Evolutionary conservation across 2,113 vertebrate genomes (phyloP), one percentile per base, ranked within the genome.

Genomic region (Pluvialis apricaria): DNA sequence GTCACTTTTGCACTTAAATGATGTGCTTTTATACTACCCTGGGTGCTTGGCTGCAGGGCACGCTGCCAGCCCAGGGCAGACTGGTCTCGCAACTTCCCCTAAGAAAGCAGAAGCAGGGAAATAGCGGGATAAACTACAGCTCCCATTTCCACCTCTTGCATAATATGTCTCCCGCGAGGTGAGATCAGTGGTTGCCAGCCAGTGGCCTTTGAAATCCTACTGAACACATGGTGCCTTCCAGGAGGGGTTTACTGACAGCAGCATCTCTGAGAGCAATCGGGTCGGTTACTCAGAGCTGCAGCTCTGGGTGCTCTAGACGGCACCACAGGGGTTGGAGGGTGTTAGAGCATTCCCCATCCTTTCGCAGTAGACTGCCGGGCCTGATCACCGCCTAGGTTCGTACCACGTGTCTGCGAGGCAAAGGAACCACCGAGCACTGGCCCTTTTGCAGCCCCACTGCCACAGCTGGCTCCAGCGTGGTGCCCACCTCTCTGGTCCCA

Each of bases 1-100:
- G 42, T 51, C 42, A 44, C 36, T 15, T 54, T 42, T 58, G 34
- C 62, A 60, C 52, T 36, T 28, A 60, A 25, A 7, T 13, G 12
- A 28, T 38, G 38, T 19, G 29, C 17, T 60, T 64, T 72, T n/a
- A 18, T 15, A 4, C 3, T 16, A 47, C 38, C 24, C 38, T 26
- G 42, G 45, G 31, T 15, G 20, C 49, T 82, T 66, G 82, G 21
- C 38, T 2, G 3, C 31, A 17, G 21, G 22, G 40, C 49, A 26
- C 1, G 1, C 31, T 69, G 81, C 40, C 42, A 55, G 66, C 60
- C 40, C 17, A 14, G 28, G 36, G 21, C 47, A 89, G 31, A 13
- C 0, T 1, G 1, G 0, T 44, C 57, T 71, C 2, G 0, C 3
- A 7, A 5, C 34, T 70, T 15, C 20, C 40, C 38, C 42, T 19